phyloP scores from a whole-genome alignment of 2,888 invertebrate species.

The Drosophila mulleri region DNA sequence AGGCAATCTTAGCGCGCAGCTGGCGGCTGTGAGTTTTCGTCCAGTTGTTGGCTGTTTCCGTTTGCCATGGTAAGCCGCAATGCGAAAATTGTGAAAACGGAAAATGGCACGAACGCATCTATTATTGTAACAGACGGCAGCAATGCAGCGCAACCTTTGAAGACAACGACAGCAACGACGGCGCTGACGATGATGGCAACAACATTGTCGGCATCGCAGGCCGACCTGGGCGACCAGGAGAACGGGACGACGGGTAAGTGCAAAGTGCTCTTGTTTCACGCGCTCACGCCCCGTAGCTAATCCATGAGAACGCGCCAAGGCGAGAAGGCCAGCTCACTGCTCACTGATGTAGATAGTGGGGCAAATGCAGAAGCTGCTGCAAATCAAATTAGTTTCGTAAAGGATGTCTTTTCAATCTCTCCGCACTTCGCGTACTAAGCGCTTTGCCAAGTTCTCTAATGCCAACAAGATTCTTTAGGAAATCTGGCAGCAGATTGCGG shows the following conservation, averaged over 20 bases:
- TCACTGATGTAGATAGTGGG: not conserved
- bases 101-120: constrained; percentile 76
- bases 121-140: constrained; percentile 58
- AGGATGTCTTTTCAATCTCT: constrained; percentile 38
- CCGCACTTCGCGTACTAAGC: not conserved
- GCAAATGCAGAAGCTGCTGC: constrained; percentile 22
- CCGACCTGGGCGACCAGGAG: constrained; percentile 72
- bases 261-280: constrained; percentile 31
- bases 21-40: constrained; percentile 65
- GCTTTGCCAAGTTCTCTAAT: constrained; percentile 6
- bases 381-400: constrained; percentile 65
- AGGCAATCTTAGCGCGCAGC: constrained; percentile 65
- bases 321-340: not conserved
- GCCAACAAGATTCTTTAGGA: not conserved
- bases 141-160: constrained; percentile 60
- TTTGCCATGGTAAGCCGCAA: constrained; percentile 75
- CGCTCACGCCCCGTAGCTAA: constrained; percentile 16
- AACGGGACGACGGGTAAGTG: constrained; percentile 82
- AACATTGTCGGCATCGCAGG: constrained; percentile 62
- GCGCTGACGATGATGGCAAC: constrained; percentile 43
- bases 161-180: constrained; percentile 46
- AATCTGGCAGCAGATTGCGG: not conserved
- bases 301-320: constrained; percentile 16
- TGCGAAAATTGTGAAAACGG: constrained; percentile 79
- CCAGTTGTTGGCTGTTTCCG: constrained; percentile 21